Evolutionary conservation across 2,797 vertebrate species (phyloP), one percentile per base, ranked within the genome.

Genomic region (Nyctibius grandis): DNA sequence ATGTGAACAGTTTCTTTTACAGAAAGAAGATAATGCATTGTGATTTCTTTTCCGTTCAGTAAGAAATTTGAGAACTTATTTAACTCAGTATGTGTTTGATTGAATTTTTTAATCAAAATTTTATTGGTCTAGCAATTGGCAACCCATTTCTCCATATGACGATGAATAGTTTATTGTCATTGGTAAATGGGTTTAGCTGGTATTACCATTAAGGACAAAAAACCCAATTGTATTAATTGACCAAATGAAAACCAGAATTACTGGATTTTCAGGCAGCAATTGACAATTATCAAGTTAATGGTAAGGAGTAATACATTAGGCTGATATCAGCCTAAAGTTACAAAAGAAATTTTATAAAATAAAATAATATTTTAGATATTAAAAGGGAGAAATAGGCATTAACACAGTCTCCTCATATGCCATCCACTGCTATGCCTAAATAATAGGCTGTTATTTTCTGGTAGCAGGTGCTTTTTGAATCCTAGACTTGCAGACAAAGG

Each of bases 161-260:
- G 7, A 56, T 51, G 6, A 54, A 48, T 26, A 42, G 6, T 20
- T 91, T 76, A 17, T 53, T 88, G 29, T 56, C 26, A 57, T 21
- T 73, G 18, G 38, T 36, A 54, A 88, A 70, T 25, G 3, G 18
- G 4, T 53, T 56, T 89, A 22, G 51, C 15, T 74, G 19, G 28
- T 22, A 47, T n/a, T 65, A 28, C 20, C 51, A 12, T 15, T 40
- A 74, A 34, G 13, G 6, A 17, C 19, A 57, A 65, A 25, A 2
- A 0, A 0, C 0, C 1, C 1, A 6, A n/a, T 6, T 48, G 4
- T 48, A 64, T 54, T 81, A 81, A 33, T 17, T 68, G 45, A 73
- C 7, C 10, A 87, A 81, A 81, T 15, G 20, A 63, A 93, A 86
- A 61, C 4, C 13, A 34, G 6, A 70, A 77, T 57, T 16, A 25